Base-by-base conservation (phyloP, 1,140 invertebrate species). In the Elymnias hypermnestra region DNA sequence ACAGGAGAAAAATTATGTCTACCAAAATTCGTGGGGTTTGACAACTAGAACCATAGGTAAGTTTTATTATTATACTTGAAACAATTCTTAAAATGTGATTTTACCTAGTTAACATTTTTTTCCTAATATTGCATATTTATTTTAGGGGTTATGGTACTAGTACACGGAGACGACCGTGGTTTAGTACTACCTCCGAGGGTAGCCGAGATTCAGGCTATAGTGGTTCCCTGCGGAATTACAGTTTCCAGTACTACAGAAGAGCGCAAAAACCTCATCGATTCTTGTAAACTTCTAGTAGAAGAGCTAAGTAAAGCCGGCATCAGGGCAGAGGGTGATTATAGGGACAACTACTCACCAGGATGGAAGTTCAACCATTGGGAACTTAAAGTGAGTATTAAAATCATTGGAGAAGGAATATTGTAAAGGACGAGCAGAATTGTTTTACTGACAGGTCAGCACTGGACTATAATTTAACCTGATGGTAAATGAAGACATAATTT, bases 311-410 rank as follows among this genome's bases (percentile, higher is more conserved):
- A 83, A 10, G 67, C 73, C 17, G 91, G 89, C 0, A 81, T 99
- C 2, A 88, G 93, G 49, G 92, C 94, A 1, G 91, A 91, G 50
- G 91, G 91, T 1, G 98, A 99, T 87, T 93, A 93, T 43, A 88
- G 97, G 33, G 96, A 97, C 60, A 99, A 99, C 85, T 98, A 98
- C 72, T 98, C 97, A 22, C 97, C 98, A 2, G 98, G 98, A 1
- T 99, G 98, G 98, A 99, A 99, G 84, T 99, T 98, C 77, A 99
- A 99, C 83, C 97, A 99, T 77, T 99, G 98, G 98, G 98, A 99
- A 82, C 83, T 99, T 1, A 99, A 99, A 88, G 93, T 93, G 72
- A 47, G 33, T n/a, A n/a, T n/a, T n/a, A n/a, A n/a, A n/a, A n/a
- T n/a, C n/a, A n/a, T n/a, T n/a, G n/a, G n/a, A n/a, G n/a, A n/a